phyloP scores from a whole-genome alignment of 1,140 invertebrate species.

The Hestina assimilis region DNA sequence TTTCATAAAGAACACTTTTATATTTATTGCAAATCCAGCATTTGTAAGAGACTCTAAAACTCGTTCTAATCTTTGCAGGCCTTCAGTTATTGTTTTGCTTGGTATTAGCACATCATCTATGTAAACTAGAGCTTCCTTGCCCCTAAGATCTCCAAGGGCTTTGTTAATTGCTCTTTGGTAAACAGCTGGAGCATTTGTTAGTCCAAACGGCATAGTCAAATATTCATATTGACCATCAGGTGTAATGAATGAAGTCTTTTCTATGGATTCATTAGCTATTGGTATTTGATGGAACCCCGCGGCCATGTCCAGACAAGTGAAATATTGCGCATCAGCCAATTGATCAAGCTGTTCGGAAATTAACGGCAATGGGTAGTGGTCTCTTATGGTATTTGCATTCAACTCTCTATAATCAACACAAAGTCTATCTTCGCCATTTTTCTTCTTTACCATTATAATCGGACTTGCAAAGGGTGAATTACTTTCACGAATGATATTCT shows the following conservation, averaged over 20 bases:
- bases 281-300: slow-evolving; percentile 75
- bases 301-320: slow-evolving; percentile 50
- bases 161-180: slow-evolving; percentile 31
- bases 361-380: slow-evolving; percentile 63
- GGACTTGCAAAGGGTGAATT: neutral
- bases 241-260: slow-evolving; percentile 69
- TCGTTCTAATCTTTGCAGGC: slow-evolving; percentile 6
- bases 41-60: slow-evolving; percentile 17
- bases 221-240: slow-evolving; percentile 51
- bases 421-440: neutral
- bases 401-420: neutral
- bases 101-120: slow-evolving; percentile 28
- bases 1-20: slow-evolving; percentile 44
- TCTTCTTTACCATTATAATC: slow-evolving; percentile 3
- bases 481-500: neutral
- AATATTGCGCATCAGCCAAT: slow-evolving; percentile 28
- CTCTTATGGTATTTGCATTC: neutral
- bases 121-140: slow-evolving; percentile 7
- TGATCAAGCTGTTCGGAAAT: slow-evolving; percentile 71
- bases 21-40: slow-evolving; percentile 29
- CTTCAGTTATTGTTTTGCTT: slow-evolving; percentile 3
- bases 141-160: slow-evolving; percentile 5
- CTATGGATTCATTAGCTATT: slow-evolving; percentile 43
- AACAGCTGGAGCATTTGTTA: slow-evolving; percentile 43
- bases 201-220: slow-evolving; percentile 45